Evolutionary conservation across 2,888 invertebrate genomes (phyloP).

Genomic region (Antitype chi): DNA sequence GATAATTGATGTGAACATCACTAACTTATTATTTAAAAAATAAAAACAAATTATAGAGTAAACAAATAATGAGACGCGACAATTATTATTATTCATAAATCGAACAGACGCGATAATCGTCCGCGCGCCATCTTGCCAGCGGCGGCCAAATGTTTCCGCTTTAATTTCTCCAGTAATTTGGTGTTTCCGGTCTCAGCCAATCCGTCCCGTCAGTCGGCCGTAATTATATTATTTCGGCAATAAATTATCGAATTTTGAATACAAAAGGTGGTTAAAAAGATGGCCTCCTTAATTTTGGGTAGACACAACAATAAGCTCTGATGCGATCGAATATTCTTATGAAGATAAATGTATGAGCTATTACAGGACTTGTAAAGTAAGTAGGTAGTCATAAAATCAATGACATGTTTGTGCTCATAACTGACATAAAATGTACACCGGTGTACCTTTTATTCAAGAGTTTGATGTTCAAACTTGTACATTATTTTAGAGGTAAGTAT

Average conservation of each 20-base stretch:
- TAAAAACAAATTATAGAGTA: slow-evolving; percentile 65
- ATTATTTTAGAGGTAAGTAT: not conserved
- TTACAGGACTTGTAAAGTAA: slow-evolving; percentile 28
- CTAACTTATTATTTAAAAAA: slow-evolving; percentile 30
- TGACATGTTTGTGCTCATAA: slow-evolving; percentile 38
- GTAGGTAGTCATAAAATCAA: slow-evolving; percentile 51
- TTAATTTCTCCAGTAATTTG: slow-evolving; percentile 91
- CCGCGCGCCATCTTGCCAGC: slow-evolving; percentile 89
- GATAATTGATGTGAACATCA: slow-evolving; percentile 53
- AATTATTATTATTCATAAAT: slow-evolving; percentile 87
- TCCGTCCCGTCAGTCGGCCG: slow-evolving; percentile 89
- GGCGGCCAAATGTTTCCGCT: slow-evolving; percentile 91
- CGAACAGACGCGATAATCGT: slow-evolving; percentile 87
- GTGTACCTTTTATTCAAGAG: slow-evolving; percentile 26
- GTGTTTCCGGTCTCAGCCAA: slow-evolving; percentile 89
- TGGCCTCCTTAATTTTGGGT: slow-evolving; percentile 85
- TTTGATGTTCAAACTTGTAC: slow-evolving; percentile 14
- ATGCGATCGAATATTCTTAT: slow-evolving; percentile 61
- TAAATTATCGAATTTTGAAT: slow-evolving; percentile 90
- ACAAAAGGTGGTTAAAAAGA: slow-evolving; percentile 86
- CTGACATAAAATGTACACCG: slow-evolving; percentile 28
- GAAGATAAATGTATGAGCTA: slow-evolving; percentile 60
- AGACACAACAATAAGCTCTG: slow-evolving; percentile 77
- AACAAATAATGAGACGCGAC: slow-evolving; percentile 83
- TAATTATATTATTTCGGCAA: slow-evolving; percentile 91